phyloP scores from a whole-genome alignment of 2,113 vertebrate species.

The Cavia aperea region DNA sequence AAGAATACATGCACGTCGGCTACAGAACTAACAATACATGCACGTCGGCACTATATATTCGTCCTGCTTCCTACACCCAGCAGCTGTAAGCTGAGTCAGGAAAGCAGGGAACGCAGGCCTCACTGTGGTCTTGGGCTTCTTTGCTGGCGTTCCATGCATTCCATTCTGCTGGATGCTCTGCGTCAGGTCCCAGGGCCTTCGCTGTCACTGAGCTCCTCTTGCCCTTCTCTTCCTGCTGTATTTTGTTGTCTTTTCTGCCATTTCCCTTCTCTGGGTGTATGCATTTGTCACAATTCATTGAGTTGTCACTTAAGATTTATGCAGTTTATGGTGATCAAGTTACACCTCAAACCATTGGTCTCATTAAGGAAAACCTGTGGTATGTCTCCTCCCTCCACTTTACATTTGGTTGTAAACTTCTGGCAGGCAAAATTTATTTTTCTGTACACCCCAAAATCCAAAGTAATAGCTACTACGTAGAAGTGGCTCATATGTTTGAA shows the following conservation, averaged over 20 bases:
- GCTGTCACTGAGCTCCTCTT: rapidly evolving
- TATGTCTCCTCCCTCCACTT: not conserved
- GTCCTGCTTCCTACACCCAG: not conserved
- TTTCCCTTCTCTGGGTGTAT: not conserved
- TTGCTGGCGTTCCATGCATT: not conserved
- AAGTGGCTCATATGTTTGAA: not conserved
- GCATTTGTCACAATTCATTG: not conserved
- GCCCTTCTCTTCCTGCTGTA: not conserved
- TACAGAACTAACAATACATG: too few relatives aligned
- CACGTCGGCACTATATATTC: rapidly evolving
- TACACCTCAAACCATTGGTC: not conserved
- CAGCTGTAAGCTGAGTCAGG: not conserved
- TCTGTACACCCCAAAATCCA: not conserved
- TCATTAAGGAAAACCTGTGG: not conserved
- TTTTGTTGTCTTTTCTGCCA: not conserved
- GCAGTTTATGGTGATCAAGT: not conserved
- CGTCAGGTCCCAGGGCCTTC: not conserved
- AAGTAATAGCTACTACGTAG: not conserved
- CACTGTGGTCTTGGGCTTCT: not conserved
- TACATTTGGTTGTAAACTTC: not conserved
- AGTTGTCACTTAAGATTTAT: slow-evolving; percentile 3
- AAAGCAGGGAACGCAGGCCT: not conserved
- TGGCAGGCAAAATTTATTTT: not conserved
- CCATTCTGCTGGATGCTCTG: not conserved
- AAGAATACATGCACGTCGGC: rapidly evolving